Percentiles rank a stretch among this genome's conserved stretches.
Evolutionary conservation across 2,113 vertebrate species (phyloP).

Genomic region (Callorhinus ursinus): DNA sequence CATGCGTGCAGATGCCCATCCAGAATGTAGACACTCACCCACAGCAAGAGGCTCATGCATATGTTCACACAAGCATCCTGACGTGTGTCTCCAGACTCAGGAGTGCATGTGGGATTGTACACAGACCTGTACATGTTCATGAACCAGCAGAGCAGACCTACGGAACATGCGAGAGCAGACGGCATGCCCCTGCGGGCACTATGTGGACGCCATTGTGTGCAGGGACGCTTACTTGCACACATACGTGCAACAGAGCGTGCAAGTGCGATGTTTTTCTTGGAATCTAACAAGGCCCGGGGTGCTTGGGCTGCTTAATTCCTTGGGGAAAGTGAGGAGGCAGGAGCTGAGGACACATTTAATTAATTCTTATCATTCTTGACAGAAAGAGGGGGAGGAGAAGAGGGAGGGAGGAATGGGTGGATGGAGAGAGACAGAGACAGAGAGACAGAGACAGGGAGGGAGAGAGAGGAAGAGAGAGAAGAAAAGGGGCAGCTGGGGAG

Average conservation of each 20-base stretch:
- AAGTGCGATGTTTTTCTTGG: background rate
- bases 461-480: background rate
- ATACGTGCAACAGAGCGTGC: fast-evolving
- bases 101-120: fast-evolving
- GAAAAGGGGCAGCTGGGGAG: background rate
- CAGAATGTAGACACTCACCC: fast-evolving
- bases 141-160: fast-evolving
- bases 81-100: background rate
- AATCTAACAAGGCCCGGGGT: constrained; percentile 26
- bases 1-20: fast-evolving
- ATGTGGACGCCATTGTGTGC: fast-evolving
- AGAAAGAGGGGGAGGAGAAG: background rate
- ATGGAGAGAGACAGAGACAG: background rate
- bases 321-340: constrained; percentile 36
- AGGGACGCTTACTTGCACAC: fast-evolving
- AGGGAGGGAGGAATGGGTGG: background rate
- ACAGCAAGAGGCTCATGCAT: background rate
- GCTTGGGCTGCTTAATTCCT: constrained; percentile 69
- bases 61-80: background rate
- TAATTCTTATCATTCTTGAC: constrained; percentile 69
- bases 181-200: fast-evolving
- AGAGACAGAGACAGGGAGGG: background rate
- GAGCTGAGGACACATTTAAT: constrained; percentile 73
- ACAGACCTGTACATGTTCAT: fast-evolving
- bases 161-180: fast-evolving